A percentile compares a stretch with the other conserved stretches of the same genome.
Evolutionary conservation across 2,797 vertebrate genomes (phyloP).

Genomic region (Alca torda): DNA sequence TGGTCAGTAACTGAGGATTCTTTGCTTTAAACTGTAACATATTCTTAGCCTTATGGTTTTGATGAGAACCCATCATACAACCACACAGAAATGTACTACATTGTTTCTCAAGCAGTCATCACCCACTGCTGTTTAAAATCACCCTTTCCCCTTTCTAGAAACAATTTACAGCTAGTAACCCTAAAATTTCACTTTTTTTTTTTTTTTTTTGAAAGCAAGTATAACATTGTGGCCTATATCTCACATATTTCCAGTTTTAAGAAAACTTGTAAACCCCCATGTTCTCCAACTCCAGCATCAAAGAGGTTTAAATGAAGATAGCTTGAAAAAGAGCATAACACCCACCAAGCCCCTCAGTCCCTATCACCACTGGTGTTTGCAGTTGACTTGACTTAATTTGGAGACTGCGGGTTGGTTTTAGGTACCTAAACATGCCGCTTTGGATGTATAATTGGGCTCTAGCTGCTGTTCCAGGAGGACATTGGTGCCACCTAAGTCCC

Average conservation of each 20-base stretch:
- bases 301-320: not conserved
- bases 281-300: not conserved
- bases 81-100: not conserved
- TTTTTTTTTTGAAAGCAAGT: not conserved
- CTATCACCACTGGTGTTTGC: not conserved
- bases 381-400: not conserved
- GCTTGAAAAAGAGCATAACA: not conserved
- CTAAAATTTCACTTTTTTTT: not conserved
- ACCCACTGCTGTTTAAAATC: not conserved
- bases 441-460: rapidly evolving
- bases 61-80: not conserved
- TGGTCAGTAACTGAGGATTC: not conserved
- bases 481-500: rapidly evolving
- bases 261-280: not conserved
- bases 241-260: not conserved
- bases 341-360: not conserved
- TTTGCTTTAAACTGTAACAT: not conserved
- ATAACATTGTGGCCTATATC: rapidly evolving
- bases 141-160: not conserved
- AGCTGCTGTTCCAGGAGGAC: not conserved
- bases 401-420: not conserved
- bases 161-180: not conserved
- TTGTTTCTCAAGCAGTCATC: not conserved
- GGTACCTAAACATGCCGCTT: not conserved
- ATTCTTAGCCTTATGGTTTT: not conserved